Evolutionary conservation across 2,113 vertebrate genomes (phyloP).

Genomic region (Sisor rabdophorus): DNA sequence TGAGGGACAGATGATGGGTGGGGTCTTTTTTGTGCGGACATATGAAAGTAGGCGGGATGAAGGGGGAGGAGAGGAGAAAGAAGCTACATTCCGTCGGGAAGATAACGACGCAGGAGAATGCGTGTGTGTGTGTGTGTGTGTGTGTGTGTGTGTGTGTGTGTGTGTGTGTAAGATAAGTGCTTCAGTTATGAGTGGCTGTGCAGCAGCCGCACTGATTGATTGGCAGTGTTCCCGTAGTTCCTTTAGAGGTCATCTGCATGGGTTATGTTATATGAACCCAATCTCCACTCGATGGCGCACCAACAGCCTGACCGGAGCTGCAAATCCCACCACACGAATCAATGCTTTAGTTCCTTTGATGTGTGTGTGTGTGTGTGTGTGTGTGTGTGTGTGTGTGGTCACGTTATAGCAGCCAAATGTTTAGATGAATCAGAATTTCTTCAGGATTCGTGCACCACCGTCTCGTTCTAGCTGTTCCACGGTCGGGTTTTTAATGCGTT

Average conservation of each 20-base stretch:
- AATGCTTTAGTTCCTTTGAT: no score
- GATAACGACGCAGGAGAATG: conserved; percentile 17
- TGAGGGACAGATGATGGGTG: conserved; percentile 21
- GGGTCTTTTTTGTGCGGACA: conserved; percentile 46
- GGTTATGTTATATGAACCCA: conserved; percentile 18
- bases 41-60: conserved; percentile 26
- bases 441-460: no score
- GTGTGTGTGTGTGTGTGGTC: no score
- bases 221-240: conserved; percentile 40
- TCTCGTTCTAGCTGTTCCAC: no score
- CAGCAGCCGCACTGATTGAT: conserved; percentile 36
- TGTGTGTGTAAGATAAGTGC: background rate
- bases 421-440: no score
- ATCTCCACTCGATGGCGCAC: background rate
- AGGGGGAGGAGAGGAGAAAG: conserved; percentile 14
- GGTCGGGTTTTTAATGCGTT: no score
- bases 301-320: background rate
- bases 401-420: no score
- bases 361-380: no score
- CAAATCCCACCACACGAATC: no score
- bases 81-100: conserved; percentile 24
- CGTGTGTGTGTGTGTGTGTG: background rate
- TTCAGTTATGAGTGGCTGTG: conserved; percentile 25
- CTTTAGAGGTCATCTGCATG: conserved; percentile 52
- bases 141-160: background rate